Conservation (phyloP, 2,113 vertebrate species). For the Ptyas mucosa region DNA sequence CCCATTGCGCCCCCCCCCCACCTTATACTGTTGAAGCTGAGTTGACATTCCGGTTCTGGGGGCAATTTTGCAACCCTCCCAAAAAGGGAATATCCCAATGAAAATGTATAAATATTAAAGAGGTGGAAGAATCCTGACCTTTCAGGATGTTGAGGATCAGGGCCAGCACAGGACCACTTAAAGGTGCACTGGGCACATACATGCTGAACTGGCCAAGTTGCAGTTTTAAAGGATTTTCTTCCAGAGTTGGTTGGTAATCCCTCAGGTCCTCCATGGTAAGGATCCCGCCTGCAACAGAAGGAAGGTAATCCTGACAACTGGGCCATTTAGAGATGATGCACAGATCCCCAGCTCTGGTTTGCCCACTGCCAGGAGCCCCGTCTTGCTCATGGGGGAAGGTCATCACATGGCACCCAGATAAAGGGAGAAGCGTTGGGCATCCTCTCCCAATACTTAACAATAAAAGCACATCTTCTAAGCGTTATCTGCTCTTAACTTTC, state of each 20-base stretch:
- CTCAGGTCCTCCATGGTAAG: conserved; percentile 82
- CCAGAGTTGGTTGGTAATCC: conserved; percentile 75
- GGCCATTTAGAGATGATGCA: background rate
- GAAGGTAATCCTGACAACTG: background rate
- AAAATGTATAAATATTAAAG: background rate
- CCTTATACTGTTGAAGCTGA: background rate
- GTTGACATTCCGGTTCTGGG: background rate
- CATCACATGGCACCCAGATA: background rate
- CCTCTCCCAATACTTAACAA: background rate
- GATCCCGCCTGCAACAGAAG: conserved; percentile 81
- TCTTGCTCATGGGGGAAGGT: background rate
- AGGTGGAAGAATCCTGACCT: conserved; percentile 63
- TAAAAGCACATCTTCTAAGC: background rate
- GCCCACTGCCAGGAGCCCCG: background rate
- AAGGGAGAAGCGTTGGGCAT: background rate
- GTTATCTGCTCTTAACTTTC: background rate
- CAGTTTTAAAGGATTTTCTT: conserved; percentile 73
- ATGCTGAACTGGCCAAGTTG: conserved; percentile 76
- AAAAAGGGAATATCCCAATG: background rate
- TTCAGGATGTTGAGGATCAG: conserved; percentile 91
- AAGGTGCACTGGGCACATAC: conserved; percentile 78
- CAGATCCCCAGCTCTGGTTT: background rate
- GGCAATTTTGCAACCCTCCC: background rate
- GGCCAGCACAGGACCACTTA: conserved; percentile 87
- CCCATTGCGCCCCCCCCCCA: fast-evolving